A percentile compares a stretch with the other conserved stretches of the same genome.
Conservation (phyloP, 2,888 invertebrate species). For the Drosophila kambysellisi region DNA sequence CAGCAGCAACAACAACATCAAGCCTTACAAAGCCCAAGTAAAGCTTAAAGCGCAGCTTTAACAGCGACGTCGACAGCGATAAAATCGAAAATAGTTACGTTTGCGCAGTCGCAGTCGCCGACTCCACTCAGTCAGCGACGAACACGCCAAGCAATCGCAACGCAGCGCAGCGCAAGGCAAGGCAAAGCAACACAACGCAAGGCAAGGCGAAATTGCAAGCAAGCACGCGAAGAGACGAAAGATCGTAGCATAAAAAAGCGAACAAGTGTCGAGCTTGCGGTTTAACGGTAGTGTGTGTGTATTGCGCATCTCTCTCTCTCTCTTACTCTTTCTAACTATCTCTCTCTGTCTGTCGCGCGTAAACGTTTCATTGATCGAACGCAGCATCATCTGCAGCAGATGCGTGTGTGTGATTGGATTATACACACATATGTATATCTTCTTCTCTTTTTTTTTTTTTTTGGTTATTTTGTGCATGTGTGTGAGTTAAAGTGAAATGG, state of each 20-base stretch:
- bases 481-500: constrained; percentile 69
- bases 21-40: constrained; percentile 48
- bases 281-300: constrained; percentile 40
- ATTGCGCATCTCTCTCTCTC: constrained; percentile 3
- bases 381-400: constrained; percentile 37
- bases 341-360: constrained; percentile 2
- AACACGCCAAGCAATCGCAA: constrained; percentile 51
- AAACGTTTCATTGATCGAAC: constrained; percentile 45
- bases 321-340: background rate
- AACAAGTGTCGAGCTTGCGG: constrained; percentile 38
- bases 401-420: constrained; percentile 27
- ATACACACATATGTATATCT: constrained; percentile 13
- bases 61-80: constrained; percentile 17
- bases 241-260: constrained; percentile 19
- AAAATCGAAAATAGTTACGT: constrained; percentile 37
- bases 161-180: background rate
- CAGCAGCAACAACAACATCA: constrained; percentile 18
- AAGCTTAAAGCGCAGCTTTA: constrained; percentile 48
- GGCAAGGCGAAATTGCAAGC: constrained; percentile 29
- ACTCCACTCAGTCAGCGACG: constrained; percentile 57
- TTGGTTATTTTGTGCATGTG: constrained; percentile 9
- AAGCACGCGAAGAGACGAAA: constrained; percentile 26
- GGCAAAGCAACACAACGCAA: background rate
- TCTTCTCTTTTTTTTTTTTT: constrained; percentile 27
- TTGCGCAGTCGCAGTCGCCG: constrained; percentile 43